Conservation (phyloP, 2,888 invertebrate species). For the Ephialtes manifestator region DNA sequence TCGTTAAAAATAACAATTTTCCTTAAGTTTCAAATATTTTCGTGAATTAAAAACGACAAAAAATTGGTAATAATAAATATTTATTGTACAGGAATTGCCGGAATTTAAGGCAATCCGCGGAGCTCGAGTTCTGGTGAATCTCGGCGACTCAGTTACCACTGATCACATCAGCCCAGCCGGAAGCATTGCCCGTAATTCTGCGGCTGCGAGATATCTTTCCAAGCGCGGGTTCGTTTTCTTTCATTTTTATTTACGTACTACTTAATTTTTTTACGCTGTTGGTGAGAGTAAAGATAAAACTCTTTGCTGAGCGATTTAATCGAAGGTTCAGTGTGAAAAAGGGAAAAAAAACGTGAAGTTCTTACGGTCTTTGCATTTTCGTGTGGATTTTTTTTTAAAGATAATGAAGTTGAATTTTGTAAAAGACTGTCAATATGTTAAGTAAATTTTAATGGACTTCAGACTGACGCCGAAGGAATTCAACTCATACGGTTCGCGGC, state of each 20-base stretch:
- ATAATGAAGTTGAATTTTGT: no score
- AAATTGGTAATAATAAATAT: not conserved
- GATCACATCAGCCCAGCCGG: slow-evolving; percentile 99
- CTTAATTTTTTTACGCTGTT: slow-evolving; percentile 83
- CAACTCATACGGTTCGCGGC: slow-evolving; percentile 98
- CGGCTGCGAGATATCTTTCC: slow-evolving; percentile 94
- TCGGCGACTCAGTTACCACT: slow-evolving; percentile 99
- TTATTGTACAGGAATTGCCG: slow-evolving; percentile 88
- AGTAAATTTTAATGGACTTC: slow-evolving; percentile 87
- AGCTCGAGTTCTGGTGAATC: slow-evolving; percentile 93
- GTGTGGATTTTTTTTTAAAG: no score
- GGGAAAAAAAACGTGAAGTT: no score
- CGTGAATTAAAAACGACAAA: no score
- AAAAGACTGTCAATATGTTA: no score
- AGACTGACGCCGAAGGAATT: slow-evolving; percentile 97
- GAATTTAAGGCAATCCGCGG: slow-evolving; percentile 88
- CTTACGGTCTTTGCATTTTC: no score
- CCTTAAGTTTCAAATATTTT: no score
- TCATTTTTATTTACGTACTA: slow-evolving; percentile 5
- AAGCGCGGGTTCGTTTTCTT: slow-evolving; percentile 88
- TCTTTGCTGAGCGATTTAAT: not conserved
- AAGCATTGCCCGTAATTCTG: slow-evolving; percentile 97
- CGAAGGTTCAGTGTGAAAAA: not conserved
- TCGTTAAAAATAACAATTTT: no score
- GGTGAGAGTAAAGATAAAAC: not conserved